Base-by-base conservation (phyloP, 2,888 invertebrate species). In the Lasioglossum oenotherae region DNA sequence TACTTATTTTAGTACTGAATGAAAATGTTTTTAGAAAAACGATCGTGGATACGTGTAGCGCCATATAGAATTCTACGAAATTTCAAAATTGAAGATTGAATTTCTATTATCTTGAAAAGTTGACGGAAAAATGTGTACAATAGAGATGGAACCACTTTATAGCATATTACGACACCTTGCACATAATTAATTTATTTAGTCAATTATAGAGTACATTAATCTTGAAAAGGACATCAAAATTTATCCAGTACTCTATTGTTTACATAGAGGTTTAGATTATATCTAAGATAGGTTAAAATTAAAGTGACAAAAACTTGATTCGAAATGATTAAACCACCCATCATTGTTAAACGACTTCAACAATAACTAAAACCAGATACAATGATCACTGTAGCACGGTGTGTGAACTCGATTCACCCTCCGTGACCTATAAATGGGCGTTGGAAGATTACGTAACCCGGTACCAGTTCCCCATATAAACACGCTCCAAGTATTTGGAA, bases 401-500 rank as follows among this genome's bases (percentile, higher is more conserved):
- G 64, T 49, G 64, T 31, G 67, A 64, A 53, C 67, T 72, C 67
- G 49, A 53, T 71, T 82, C 86, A 76, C 57, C 86, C 86, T 69
- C 38, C n/a, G 49, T 86, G 86, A 86, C 87, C 87, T 69, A 83
- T 46, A 86, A 86, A 78, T 80, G 87, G 87, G 87, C 87, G 87
- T 87, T 78, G 82, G 78, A 53, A 74, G n/a, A 49, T 87, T 87
- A 80, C 83, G 87, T 87, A 87, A 87, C 75, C 12, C 23, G 80
- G 27, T 46, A 67, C 75, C 71, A 35, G 49, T 86, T 53, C 57
- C 69, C 53, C 19, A 35, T 57, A 60, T 72, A 71, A 60, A 44
- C 16, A 64, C 19, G 38, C 14, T 71, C 23, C 27, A 38, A 16
- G 35, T 41, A 23, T 53, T 41, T 69, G 57, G 5, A 60, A 14